Conservation (phyloP, 2,888 invertebrate genomes). For the Lissonota sp. region DNA sequence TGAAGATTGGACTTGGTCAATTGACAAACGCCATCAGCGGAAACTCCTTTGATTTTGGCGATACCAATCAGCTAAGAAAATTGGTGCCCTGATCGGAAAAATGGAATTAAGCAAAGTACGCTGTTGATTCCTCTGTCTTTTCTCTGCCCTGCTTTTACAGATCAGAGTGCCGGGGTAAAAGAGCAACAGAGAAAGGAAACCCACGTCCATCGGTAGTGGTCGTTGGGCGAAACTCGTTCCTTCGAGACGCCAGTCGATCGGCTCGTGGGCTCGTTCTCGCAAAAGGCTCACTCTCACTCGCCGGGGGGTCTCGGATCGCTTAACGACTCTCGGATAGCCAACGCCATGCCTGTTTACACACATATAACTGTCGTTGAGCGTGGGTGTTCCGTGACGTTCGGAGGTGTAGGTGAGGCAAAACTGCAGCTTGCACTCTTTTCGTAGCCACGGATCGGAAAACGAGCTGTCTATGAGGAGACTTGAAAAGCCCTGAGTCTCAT, state of each 20-base stretch:
- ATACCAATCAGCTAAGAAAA: too few species aligned
- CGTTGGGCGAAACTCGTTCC: constrained; percentile 76
- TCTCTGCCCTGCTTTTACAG: too few species aligned
- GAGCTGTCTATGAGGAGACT: constrained; percentile 46
- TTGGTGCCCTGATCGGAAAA: too few species aligned
- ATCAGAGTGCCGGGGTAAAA: too few species aligned
- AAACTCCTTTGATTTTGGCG: too few species aligned
- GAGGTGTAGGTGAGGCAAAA: constrained; percentile 26
- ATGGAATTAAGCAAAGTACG: too few species aligned
- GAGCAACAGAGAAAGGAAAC: too few species aligned
- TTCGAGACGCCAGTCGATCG: constrained; percentile 71
- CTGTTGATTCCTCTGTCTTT: too few species aligned
- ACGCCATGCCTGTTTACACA: constrained; percentile 78
- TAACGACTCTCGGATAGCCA: constrained; percentile 77
- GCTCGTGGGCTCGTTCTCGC: constrained; percentile 73
- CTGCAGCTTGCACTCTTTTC: constrained; percentile 15
- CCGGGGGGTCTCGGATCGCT: constrained; percentile 75
- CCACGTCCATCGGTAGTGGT: constrained; percentile 73
- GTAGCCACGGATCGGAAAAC: constrained; percentile 30
- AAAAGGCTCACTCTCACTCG: constrained; percentile 67
- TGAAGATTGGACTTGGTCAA: too few species aligned
- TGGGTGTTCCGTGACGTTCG: constrained; percentile 72
- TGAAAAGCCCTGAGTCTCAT: constrained; percentile 19
- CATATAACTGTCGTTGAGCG: constrained; percentile 78
- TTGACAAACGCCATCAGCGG: too few species aligned